These are phyloP conservation scores for Gisinianus flammeolus DNA, from an alignment of 2,888 invertebrate genomes.

Conservation along the genomic window DNA sequence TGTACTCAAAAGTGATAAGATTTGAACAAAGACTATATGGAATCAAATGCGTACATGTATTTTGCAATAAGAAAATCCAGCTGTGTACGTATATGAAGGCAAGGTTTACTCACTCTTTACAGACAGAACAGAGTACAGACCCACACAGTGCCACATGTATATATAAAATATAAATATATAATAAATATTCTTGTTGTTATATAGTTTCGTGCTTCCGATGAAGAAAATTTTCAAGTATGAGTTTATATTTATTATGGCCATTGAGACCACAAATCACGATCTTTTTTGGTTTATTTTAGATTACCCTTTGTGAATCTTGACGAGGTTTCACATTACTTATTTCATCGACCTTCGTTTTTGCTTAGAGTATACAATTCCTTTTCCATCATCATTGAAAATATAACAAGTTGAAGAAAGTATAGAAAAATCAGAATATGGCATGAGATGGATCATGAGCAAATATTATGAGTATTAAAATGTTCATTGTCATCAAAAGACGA, in stretches of 20 bases:
- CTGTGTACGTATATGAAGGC: background rate
- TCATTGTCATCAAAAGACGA: too few relatives aligned
- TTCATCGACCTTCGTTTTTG: too few relatives aligned
- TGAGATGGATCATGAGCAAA: too few relatives aligned
- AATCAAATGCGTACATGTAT: background rate
- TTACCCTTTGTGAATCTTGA: conserved; percentile 1
- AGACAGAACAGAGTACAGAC: background rate
- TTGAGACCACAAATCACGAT: background rate
- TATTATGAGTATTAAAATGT: too few relatives aligned
- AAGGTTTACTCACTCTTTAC: background rate
- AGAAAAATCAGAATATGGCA: too few relatives aligned
- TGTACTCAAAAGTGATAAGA: background rate
- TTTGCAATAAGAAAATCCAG: background rate
- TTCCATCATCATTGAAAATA: too few relatives aligned
- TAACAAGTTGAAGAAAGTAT: too few relatives aligned
- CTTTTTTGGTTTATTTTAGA: background rate
- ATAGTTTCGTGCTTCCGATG: background rate
- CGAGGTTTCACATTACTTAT: background rate
- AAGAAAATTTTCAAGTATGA: background rate
- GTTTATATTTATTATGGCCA: background rate
- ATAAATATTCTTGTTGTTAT: background rate
- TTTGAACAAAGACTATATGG: background rate
- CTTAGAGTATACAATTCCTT: too few relatives aligned
- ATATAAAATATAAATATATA: too few relatives aligned
- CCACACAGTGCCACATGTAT: too few relatives aligned